Conservation (phyloP, 1,140 invertebrate species). For the Acyrthosiphon pisum region DNA sequence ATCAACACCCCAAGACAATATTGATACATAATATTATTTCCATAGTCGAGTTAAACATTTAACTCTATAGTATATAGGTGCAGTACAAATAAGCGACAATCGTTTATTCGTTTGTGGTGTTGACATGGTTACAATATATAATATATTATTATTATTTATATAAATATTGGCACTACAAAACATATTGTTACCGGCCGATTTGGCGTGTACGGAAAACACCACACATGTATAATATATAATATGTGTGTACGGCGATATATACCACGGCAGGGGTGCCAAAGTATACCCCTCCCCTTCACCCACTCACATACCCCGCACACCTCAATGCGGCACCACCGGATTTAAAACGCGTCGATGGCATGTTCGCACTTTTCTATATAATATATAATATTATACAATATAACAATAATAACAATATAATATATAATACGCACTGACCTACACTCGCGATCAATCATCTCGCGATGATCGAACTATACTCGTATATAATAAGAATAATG, state of each 20-base stretch:
- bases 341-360: neutral
- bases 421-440: neutral
- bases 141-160: neutral
- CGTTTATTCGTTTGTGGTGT: neutral
- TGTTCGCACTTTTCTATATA: neutral
- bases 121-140: neutral
- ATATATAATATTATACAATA: neutral
- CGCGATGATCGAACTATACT: neutral
- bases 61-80: neutral
- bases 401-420: neutral
- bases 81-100: neutral
- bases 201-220: neutral
- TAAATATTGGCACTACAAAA: neutral
- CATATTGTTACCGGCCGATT: neutral
- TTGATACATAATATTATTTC: neutral
- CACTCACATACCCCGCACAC: no score
- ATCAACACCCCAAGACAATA: neutral
- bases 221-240: neutral
- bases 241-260: no score
- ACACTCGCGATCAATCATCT: conserved; percentile 18
- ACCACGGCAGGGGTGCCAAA: neutral
- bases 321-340: neutral
- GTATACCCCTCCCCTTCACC: neutral
- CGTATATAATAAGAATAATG: neutral
- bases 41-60: neutral